Percentiles rank a stretch among this genome's conserved stretches.
Conservation (phyloP, 2,797 vertebrate genomes). For the Melopsittacus undulatus region DNA sequence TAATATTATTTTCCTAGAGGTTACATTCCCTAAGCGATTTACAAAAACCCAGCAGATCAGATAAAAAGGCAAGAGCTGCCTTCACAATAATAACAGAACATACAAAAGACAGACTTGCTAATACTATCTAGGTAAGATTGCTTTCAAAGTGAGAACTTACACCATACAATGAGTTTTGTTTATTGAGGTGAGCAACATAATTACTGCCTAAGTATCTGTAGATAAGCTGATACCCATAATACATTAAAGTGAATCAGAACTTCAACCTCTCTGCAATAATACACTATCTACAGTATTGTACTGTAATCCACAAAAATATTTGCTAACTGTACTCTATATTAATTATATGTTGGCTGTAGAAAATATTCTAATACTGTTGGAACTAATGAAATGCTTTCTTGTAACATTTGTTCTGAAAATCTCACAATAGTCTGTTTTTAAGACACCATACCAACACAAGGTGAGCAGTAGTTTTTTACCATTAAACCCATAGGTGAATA, state of each 20-base stretch:
- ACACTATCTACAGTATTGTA: not conserved
- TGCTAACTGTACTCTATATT: not conserved
- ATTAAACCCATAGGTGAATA: not conserved
- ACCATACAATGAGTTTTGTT: not conserved
- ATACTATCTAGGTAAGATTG: not conserved
- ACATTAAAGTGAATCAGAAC: not conserved
- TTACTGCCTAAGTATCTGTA: not conserved
- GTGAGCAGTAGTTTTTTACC: not conserved
- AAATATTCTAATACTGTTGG: not conserved
- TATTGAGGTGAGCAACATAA: not conserved
- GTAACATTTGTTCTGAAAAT: not conserved
- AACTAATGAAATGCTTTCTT: not conserved
- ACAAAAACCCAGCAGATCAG: not conserved
- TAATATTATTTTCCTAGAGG: conserved; percentile 6
- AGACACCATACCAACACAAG: not conserved
- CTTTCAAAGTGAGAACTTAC: conserved; percentile 4
- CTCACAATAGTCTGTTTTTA: not conserved
- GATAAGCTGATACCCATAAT: not conserved
- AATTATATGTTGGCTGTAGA: not conserved
- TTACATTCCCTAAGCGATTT: not conserved
- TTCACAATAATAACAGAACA: not conserved
- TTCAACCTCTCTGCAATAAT: not conserved
- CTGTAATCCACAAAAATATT: not conserved
- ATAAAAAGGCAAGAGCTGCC: conserved; percentile 3
- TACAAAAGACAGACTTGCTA: not conserved